Evolutionary conservation across 92 coral and sea anemone genomes (phyloP).

Genomic region (Palythoa heliodiscus): DNA sequence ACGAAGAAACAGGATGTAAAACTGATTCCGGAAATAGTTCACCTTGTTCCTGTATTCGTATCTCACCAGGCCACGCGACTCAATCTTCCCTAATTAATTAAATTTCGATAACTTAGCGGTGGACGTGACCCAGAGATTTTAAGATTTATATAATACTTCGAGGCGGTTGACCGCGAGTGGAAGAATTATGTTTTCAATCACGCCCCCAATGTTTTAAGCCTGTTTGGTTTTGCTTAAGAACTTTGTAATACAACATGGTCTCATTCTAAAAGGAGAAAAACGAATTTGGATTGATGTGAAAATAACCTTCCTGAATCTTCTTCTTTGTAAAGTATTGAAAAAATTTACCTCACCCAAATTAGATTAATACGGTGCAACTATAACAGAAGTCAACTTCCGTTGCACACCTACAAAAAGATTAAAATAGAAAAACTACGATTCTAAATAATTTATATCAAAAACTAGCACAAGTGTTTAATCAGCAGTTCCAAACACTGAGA

Average conservation of each 20-base stretch:
- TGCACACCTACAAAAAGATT: no score
- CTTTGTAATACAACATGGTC: neutral
- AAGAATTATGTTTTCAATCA: neutral
- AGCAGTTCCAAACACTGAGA: no score
- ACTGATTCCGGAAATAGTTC: neutral
- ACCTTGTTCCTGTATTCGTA: neutral
- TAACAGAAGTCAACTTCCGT: no score
- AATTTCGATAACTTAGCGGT: slow-evolving; percentile 4
- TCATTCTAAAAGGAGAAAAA: neutral
- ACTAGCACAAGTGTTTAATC: no score
- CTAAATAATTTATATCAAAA: no score
- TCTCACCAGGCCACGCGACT: slow-evolving; percentile 39
- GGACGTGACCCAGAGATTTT: slow-evolving; percentile 26
- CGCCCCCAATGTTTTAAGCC: neutral
- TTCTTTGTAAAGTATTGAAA: neutral
- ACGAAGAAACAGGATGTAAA: neutral
- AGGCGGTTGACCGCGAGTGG: neutral
- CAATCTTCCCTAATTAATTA: slow-evolving; percentile 2
- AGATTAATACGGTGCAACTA: no score
- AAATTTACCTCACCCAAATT: no score
- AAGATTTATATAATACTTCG: neutral
- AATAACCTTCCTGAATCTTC: neutral
- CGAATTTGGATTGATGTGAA: neutral
- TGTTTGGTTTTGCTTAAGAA: neutral
- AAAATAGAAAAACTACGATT: no score